Evolutionary conservation across 2,113 vertebrate genomes (phyloP).

Genomic region (Dipodomys stephensi): DNA sequence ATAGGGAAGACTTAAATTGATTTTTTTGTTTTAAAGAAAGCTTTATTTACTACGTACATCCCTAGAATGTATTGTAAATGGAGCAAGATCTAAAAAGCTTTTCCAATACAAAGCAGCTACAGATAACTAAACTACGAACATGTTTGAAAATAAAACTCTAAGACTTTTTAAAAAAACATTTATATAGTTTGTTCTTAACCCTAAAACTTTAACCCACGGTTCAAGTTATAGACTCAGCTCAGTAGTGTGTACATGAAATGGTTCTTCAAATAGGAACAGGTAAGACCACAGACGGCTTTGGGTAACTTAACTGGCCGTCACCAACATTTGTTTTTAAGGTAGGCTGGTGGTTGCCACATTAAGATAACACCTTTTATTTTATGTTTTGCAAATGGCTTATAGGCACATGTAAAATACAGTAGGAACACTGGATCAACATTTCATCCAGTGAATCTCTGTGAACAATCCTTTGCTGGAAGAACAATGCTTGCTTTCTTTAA

Average conservation of each 20-base stretch:
- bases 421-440: conserved; percentile 45
- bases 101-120: too few relatives aligned
- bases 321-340: conserved; percentile 38
- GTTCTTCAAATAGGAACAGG: too few relatives aligned
- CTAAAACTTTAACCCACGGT: background rate
- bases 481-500: background rate
- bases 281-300: background rate
- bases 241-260: too few relatives aligned
- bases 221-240: too few relatives aligned
- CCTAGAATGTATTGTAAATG: too few relatives aligned
- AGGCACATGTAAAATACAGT: conserved; percentile 81
- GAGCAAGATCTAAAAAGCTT: too few relatives aligned
- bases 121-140: too few relatives aligned
- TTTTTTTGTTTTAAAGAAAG: background rate
- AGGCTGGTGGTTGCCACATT: conserved; percentile 53
- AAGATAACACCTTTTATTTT: conserved; percentile 13
- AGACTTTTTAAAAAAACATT: too few relatives aligned
- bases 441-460: background rate
- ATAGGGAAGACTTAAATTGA: too few relatives aligned
- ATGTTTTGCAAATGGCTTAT: conserved; percentile 63
- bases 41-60: too few relatives aligned
- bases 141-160: too few relatives aligned
- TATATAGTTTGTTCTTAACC: too few relatives aligned
- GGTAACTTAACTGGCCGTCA: background rate
- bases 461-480: background rate